Evolutionary conservation across 2,888 invertebrate species (phyloP).

Genomic region (Eustalomyia histrio): DNA sequence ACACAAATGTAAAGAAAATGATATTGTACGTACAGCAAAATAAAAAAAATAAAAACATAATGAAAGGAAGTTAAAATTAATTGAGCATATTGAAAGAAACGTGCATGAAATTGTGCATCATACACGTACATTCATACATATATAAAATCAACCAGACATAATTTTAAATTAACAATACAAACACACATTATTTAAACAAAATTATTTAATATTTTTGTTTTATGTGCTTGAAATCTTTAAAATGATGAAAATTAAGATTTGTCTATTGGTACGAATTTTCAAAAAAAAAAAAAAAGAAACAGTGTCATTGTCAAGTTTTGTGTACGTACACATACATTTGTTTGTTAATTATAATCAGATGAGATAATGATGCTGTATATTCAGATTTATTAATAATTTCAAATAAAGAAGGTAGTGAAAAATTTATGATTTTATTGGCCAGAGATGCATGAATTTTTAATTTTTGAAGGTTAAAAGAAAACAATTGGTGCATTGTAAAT

Average conservation of each 20-base stretch:
- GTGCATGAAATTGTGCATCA: constrained; percentile 50
- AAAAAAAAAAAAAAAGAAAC: no score
- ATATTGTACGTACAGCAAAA: no score
- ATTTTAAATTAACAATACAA: neutral
- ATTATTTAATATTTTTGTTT: constrained; percentile 43
- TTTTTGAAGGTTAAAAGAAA: neutral
- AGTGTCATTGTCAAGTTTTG: constrained; percentile 62
- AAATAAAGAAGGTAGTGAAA: constrained; percentile 3
- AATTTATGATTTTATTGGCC: neutral
- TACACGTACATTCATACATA: no score
- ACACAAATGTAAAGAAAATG: constrained; percentile 12
- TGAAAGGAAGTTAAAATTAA: constrained; percentile 42
- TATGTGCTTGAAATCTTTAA: neutral
- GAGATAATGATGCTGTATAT: constrained; percentile 25
- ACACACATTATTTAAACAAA: neutral
- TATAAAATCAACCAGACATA: neutral
- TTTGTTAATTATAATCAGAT: constrained; percentile 39
- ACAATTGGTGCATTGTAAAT: neutral
- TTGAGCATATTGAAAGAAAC: constrained; percentile 36
- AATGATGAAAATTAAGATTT: neutral
- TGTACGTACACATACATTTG: constrained; percentile 12
- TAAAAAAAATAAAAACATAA: neutral
- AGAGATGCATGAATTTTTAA: neutral
- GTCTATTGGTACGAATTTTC: neutral
- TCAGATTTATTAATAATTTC: constrained; percentile 47